Conservation (phyloP, 2,797 vertebrate species). For the Coreius guichenoti region DNA sequence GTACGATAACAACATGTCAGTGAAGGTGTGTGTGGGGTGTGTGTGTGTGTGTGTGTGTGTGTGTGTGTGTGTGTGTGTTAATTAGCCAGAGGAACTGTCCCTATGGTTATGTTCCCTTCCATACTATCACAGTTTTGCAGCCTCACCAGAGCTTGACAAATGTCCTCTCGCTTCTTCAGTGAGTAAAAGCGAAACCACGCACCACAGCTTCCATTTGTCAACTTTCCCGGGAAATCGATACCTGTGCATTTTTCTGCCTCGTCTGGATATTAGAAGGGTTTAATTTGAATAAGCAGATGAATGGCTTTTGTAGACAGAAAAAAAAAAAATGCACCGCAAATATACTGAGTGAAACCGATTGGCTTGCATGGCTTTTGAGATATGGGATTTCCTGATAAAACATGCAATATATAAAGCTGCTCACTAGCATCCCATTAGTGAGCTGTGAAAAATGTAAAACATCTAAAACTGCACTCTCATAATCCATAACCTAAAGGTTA, state of each 20-base stretch:
- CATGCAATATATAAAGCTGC: not conserved
- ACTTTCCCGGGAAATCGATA: constrained; percentile 56
- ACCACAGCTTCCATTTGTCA: constrained; percentile 56
- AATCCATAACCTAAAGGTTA: not conserved
- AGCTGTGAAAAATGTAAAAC: constrained; percentile 20
- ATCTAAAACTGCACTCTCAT: not conserved
- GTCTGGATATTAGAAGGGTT: constrained; percentile 53
- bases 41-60: constrained; percentile 39
- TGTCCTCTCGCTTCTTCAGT: constrained; percentile 52
- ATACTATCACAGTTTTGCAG: constrained; percentile 55
- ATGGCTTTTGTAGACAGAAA: constrained; percentile 22
- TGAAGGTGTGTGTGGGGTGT: constrained; percentile 43
- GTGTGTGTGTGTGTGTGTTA: constrained; percentile 44
- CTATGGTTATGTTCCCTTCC: constrained; percentile 51
- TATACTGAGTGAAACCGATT: constrained; percentile 22
- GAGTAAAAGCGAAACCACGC: constrained; percentile 52
- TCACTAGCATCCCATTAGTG: constrained; percentile 12
- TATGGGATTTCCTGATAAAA: not conserved
- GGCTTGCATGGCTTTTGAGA: constrained; percentile 14
- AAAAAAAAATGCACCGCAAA: not conserved
- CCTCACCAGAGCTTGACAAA: constrained; percentile 57
- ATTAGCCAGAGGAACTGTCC: constrained; percentile 59
- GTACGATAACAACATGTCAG: constrained; percentile 65
- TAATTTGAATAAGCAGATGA: constrained; percentile 57
- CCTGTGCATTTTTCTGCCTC: constrained; percentile 46